phyloP scores from a whole-genome alignment of 2,113 vertebrate genomes.

The Brienomyrus brachyistius region DNA sequence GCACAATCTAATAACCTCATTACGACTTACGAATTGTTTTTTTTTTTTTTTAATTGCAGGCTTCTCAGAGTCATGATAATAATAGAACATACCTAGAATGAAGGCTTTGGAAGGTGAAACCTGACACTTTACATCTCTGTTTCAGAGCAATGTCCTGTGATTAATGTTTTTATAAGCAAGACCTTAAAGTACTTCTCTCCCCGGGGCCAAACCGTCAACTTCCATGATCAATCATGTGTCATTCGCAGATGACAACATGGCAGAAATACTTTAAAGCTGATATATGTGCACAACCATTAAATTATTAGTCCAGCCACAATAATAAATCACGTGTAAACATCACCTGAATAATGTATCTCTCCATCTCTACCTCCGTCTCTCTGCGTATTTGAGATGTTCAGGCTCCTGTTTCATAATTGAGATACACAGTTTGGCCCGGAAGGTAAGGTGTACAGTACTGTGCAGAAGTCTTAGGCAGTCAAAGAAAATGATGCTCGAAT shows the following conservation, averaged over 20 bases:
- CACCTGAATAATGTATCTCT: slow-evolving; percentile 11
- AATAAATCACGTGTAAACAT: slow-evolving; percentile 57
- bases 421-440: slow-evolving; percentile 23
- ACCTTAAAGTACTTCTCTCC: slow-evolving; percentile 58
- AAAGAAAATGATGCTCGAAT: neutral
- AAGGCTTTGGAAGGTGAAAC: neutral
- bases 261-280: slow-evolving; percentile 70
- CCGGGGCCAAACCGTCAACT: slow-evolving; percentile 48
- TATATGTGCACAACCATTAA: slow-evolving; percentile 61
- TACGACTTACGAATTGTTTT: too few species aligned
- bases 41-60: neutral
- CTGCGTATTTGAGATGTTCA: neutral
- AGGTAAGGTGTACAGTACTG: neutral
- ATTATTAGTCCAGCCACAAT: slow-evolving; percentile 61
- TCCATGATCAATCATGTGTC: slow-evolving; percentile 67
- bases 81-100: neutral
- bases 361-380: slow-evolving; percentile 1
- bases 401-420: slow-evolving; percentile 31
- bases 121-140: slow-evolving; percentile 40
- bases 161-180: slow-evolving; percentile 71
- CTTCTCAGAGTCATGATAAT: slow-evolving; percentile 31
- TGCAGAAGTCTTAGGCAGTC: neutral
- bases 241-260: slow-evolving; percentile 56
- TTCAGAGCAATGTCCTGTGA: slow-evolving; percentile 40
- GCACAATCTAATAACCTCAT: neutral